A percentile compares a stretch with the other conserved stretches of the same genome.
These are phyloP conservation scores for Ictalurus furcatus DNA, from an alignment of 2,113 vertebrate genomes.

Conservation along the genomic window DNA sequence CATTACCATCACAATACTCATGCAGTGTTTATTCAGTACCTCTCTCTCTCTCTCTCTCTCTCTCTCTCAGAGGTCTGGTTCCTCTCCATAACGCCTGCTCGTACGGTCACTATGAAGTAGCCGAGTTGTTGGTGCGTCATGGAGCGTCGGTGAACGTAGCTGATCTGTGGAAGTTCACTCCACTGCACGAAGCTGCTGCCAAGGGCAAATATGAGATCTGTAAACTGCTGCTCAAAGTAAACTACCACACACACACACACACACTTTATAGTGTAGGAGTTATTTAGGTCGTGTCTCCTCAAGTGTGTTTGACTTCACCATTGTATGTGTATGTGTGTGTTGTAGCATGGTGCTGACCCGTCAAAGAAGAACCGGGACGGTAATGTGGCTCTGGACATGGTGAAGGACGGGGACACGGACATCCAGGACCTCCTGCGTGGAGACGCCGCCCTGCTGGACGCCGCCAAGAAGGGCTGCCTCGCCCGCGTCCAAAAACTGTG, in stretches of 20 bases:
- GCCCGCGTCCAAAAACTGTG: conserved; percentile 97
- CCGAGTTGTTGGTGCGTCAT: conserved; percentile 91
- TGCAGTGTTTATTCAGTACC: neutral
- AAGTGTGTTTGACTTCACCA: neutral
- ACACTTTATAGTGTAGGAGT: neutral
- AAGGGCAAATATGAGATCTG: conserved; percentile 99
- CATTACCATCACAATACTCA: neutral
- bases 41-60: neutral
- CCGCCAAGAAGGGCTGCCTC: conserved; percentile 96
- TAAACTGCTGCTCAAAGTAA: conserved; percentile 86
- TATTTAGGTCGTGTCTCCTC: neutral
- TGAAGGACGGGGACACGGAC: conserved; percentile 98
- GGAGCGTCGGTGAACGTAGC: conserved; percentile 97
- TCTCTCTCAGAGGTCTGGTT: conserved; percentile 83
- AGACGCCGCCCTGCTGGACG: conserved; percentile 92
- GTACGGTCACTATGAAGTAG: conserved; percentile 97
- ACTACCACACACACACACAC: conserved; percentile 6
- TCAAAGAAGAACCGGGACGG: conserved; percentile 98
- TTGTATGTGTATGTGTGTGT: neutral
- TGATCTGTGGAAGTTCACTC: conserved; percentile 98
- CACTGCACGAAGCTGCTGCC: conserved; percentile 95
- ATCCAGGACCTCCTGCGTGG: conserved; percentile 96
- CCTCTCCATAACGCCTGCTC: conserved; percentile 99
- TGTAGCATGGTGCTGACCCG: conserved; percentile 94
- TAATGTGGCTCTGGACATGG: conserved; percentile 94